phyloP scores from a whole-genome alignment of 2,797 vertebrate genomes.

The Hippocampus kuda region DNA sequence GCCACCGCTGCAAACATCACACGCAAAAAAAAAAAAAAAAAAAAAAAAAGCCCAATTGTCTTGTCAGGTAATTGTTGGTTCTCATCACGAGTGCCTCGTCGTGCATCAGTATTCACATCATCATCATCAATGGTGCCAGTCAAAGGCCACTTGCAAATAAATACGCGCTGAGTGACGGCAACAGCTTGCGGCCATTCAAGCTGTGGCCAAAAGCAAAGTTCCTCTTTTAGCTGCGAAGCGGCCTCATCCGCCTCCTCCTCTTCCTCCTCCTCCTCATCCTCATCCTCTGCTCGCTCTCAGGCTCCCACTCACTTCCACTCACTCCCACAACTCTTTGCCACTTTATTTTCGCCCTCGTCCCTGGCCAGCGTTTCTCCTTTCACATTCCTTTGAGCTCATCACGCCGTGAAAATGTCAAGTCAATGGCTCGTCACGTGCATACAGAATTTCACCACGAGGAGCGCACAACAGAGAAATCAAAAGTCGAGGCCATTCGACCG shows the following conservation, averaged over 20 bases:
- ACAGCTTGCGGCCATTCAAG: conserved; percentile 42
- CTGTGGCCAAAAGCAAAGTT: conserved; percentile 33
- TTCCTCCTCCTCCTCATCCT: conserved; percentile 27
- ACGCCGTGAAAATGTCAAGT: conserved; percentile 27
- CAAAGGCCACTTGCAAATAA: conserved; percentile 7
- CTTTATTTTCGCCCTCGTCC: conserved; percentile 16
- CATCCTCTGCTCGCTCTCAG: conserved; percentile 28
- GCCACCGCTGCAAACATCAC: no score
- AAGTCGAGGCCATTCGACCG: background rate
- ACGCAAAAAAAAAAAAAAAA: background rate
- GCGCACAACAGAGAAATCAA: background rate
- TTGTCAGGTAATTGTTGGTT: background rate
- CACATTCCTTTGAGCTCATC: conserved; percentile 25
- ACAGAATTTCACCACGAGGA: background rate
- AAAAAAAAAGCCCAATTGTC: no score
- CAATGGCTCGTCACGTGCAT: background rate
- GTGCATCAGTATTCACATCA: background rate
- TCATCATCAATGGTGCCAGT: background rate
- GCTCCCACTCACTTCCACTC: conserved; percentile 50
- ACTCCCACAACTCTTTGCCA: conserved; percentile 41
- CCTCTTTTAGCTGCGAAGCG: conserved; percentile 29
- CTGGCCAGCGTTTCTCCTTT: conserved; percentile 20
- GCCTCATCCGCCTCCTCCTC: conserved; percentile 22
- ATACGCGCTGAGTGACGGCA: conserved; percentile 27
- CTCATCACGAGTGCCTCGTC: background rate